These are phyloP conservation scores for Murina feae DNA, from an alignment of 2,113 vertebrate genomes.

Conservation along the genomic window DNA sequence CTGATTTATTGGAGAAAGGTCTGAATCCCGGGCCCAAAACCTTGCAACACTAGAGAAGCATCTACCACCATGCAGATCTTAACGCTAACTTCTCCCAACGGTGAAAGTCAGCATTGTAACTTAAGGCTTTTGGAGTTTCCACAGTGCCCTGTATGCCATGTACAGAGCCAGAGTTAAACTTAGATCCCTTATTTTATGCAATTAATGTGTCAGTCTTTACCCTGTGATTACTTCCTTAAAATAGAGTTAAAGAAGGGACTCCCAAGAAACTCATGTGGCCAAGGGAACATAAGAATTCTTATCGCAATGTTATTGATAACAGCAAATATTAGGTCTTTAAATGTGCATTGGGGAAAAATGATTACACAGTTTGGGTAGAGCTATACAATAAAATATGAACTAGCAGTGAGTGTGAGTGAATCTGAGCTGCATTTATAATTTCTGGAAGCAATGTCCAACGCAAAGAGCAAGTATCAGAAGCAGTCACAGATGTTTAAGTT, in stretches of 20 bases:
- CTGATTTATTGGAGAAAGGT: not conserved
- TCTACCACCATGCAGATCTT: not conserved
- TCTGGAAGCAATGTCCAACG: not conserved
- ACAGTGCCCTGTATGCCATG: not conserved
- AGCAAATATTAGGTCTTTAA: not conserved
- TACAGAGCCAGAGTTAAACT: not conserved
- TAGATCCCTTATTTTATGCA: not conserved
- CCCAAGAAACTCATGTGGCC: not conserved
- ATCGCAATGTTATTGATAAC: not conserved
- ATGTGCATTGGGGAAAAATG: not conserved
- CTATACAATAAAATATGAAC: not conserved
- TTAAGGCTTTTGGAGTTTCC: not conserved
- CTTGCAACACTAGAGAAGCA: not conserved
- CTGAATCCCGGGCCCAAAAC: not conserved
- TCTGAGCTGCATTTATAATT: not conserved
- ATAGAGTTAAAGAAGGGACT: constrained; percentile 20
- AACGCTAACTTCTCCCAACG: not conserved
- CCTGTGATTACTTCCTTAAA: constrained; percentile 52
- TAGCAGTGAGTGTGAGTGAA: not conserved
- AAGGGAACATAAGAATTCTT: not conserved
- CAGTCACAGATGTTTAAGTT: not conserved
- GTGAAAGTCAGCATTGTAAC: not conserved
- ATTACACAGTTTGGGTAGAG: not conserved
- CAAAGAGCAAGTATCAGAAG: not conserved
- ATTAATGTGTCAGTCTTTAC: constrained; percentile 31